Evolutionary conservation across 2,113 vertebrate genomes (phyloP), one percentile per base, ranked within the genome.

Genomic region (Conger conger): DNA sequence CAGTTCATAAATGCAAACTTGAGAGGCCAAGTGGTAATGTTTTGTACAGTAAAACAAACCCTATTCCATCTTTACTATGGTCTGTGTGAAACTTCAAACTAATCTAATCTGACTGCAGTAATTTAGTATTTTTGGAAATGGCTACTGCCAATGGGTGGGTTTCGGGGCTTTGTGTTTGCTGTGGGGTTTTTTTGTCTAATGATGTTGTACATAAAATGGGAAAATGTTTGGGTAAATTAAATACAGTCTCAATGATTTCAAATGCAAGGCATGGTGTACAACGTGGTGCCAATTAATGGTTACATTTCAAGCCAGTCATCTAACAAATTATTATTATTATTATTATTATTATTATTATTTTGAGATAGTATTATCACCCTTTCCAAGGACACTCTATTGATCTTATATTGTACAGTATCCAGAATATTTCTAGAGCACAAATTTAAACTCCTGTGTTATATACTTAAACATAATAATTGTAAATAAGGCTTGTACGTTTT

Each of bases 191-290:
- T 63, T 57, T 84, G 42, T 83, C 50, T 37, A 53, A 45, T 78
- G 45, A 57, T 84, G 83, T 40, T 83, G 82, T 84, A 78, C 79
- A 54, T 78, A 53, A 57, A 57, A 84, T 78, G 68, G n/a, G 9
- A 15, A 73, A 73, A 73, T 33, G 68, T 13, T 73, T n/a, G 11
- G 68, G 68, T 73, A 11, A 73, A n/a, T 73, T 13, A 73, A 73
- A 73, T 73, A 73, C 7, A 20, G n/a, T 73, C 68, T 73, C 11
- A 73, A 23, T 63, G 57, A 63, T 63, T 63, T 73, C 68, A 73
- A 30, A 30, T 33, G 7, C 57, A 63, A 27, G 23, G 18, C 57
- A 63, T 27, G 57, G 57, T 27, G 57, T 63, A 63, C 54, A 57
- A 20, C 4, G 3, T 23, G 57, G 57, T 27, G 27, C 68, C n/a